Percentiles rank a stretch among this genome's conserved stretches.
Conservation (phyloP, 2,888 invertebrate genomes). For the Tridacna crocea region DNA sequence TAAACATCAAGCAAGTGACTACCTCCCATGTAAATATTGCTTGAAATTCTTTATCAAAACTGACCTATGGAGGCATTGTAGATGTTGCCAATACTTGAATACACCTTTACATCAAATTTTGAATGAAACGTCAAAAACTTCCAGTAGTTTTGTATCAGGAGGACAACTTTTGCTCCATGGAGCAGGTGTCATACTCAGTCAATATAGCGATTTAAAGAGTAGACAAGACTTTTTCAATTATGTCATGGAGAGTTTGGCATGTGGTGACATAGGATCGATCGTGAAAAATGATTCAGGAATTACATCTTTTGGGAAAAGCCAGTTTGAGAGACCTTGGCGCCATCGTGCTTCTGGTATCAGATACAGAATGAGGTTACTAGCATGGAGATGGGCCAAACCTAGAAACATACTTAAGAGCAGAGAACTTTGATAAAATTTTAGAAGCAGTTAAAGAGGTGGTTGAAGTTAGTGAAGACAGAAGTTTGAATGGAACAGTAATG, state of each 20-base stretch:
- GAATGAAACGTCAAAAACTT: neutral
- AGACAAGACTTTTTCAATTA: constrained; percentile 19
- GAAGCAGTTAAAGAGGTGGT: constrained; percentile 13
- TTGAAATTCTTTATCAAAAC: constrained; percentile 38
- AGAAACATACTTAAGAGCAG: constrained; percentile 6
- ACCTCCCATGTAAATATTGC: constrained; percentile 39
- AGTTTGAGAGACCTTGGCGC: constrained; percentile 25
- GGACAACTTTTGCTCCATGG: constrained; percentile 20
- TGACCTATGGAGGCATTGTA: constrained; percentile 43
- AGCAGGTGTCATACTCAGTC: constrained; percentile 20
- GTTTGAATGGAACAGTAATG: constrained; percentile 22
- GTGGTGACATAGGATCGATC: constrained; percentile 7
- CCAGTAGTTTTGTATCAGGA: constrained; percentile 5
- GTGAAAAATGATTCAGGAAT: constrained; percentile 26
- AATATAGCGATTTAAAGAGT: neutral
- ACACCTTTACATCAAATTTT: neutral
- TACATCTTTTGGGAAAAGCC: constrained; percentile 3
- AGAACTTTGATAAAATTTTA: constrained; percentile 23
- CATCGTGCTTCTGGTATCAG: constrained; percentile 23
- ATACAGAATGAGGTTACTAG: constrained; percentile 30
- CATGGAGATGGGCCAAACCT: constrained; percentile 1
- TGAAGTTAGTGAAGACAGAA: constrained; percentile 12
- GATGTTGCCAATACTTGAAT: neutral
- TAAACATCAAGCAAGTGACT: constrained; percentile 21
- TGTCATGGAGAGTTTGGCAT: constrained; percentile 1